Base-by-base conservation (phyloP, 1,140 invertebrate genomes). In the Trachymyrmex septentrionalis region DNA sequence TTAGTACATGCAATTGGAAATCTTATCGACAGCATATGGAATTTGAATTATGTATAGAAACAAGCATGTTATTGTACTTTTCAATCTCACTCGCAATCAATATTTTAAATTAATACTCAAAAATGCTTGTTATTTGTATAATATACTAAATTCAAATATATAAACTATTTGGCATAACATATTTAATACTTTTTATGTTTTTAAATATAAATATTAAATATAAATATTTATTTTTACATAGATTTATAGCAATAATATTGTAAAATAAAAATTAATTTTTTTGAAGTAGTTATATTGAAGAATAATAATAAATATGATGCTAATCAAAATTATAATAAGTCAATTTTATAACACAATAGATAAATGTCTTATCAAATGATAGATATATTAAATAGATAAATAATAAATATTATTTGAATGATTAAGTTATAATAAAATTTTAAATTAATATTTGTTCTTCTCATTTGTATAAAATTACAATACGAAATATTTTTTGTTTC, bases 1-100 rank as follows among this genome's bases (percentile, higher is more conserved):
- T 95, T 95, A 95, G 94, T 95, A 95, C 93, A 95, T 95, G 94
- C 94, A 95, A 93, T 88, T 94, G 92, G 66, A 92, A 89, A 75
- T 87, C 71, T 88, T 88, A 86, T 73, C 90, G 85, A 92, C 91
- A 89, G 86, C 90, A 91, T 89, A 88, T 87, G 88, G 89, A 88
- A 90, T 64, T 71, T 73, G 50, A 30, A 87, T 87, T 59, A 55
- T 71, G 34, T 59, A 64, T 63, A 86, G 53, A 86, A 66, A 73
- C 16, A 44, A 69, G 55, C 27, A 67, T 81, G 55, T 89, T 64
- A 63, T 57, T 9, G 3, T 38, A 73, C 50, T 50, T 14, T 63
- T 73, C 12, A 72, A 12, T 73, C 1, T 73, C 12, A 59, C 10
- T 12, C 24, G 27, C 9, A 50, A 73, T 50, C 19, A 73, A 84